Base-by-base conservation (phyloP, 2,113 vertebrate species). In the Pithys albifrons region DNA sequence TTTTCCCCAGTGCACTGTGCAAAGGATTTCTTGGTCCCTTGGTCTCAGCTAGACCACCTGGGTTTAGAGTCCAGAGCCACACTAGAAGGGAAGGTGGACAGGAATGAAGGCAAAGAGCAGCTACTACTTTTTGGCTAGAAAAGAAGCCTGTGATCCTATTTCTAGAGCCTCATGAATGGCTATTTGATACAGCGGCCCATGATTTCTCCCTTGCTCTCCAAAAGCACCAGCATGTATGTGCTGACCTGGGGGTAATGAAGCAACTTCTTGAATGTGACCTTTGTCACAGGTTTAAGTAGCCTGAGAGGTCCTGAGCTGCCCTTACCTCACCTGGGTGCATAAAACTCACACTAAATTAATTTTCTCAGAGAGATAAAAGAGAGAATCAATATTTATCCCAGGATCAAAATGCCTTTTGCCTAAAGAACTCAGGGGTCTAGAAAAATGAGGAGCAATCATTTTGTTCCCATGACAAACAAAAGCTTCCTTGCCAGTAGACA, bases 391-490 rank as follows among this genome's bases (percentile, higher is more conserved):
- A 92, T 97, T 95, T 96, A 95, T 90, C 82, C 57, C 75, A 43
- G 41, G 92, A 96, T 71, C 75, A 92, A 87, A 92, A 97, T 19
- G 61, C 55, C 89, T 92, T 92, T 79, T 3, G 0, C 76, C 94
- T 79, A 78, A 90, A 91, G 80, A 96, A 92, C 86, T 91, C 86
- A 39, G 89, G 75, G 91, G 82, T 81, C 76, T 52, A 88, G 88
- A 69, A 86, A 94, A 94, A 88, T 14, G 14, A 94, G 87, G 70
- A 82, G 46, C 86, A 93, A 89, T 92, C 65, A 65, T 69, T 82
- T 74, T 61, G 79, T 81, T 94, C 91, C 76, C 88, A 61, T n/a
- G 88, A 95, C 89, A 96, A 97, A 96, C 93, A 97, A 93, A 96
- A 93, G 76, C 90, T 81, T 90, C 91, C 92, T 93, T 29, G 11